Base-by-base conservation (phyloP, 2,888 invertebrate genomes). In the Eurytoma californica region DNA sequence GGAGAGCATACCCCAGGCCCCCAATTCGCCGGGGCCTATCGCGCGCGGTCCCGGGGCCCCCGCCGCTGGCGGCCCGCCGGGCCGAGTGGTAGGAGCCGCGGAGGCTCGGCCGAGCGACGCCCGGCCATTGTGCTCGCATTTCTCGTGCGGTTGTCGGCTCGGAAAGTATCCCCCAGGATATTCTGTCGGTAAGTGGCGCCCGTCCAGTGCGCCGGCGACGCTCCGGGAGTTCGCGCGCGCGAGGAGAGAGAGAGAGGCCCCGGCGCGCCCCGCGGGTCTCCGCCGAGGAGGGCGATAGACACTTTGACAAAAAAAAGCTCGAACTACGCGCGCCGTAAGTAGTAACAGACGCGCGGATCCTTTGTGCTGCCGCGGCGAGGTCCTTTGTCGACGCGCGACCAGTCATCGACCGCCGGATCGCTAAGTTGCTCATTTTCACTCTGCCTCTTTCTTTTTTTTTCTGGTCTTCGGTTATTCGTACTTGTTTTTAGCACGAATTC, bases 71-170 rank as follows among this genome's bases (percentile, higher is more conserved):
- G 47, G 16, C 49, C n/a, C n/a, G 67, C 60, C 24, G 4, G 13
- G 74, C n/a, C 16, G 24, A 24, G 53, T 18, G 61, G 18, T 47
- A 51, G 63, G 28, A 63, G 69, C 53, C 67, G 68, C 39, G 53
- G 69, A 66, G 47, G 84, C 83, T 86, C 84, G 88, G 87, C 86
- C 85, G 84, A 84, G 85, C 85, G 84, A 85, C 85, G 84, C 82
- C 82, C 82, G 84, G 81, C 84, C 84, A 87, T 86, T 87, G 84
- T 86, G 87, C 85, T 87, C 89, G 88, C 90, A 90, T 90, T 90
- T 89, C 89, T 88, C 90, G 90, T 90, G 90, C 90, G 90, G 90
- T 90, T 90, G 90, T 90, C 90, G 89, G 87, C 90, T 88, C 90
- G 90, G 86, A 89, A 89, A 89, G 88, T 88, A 86, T 87, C 88